Evolutionary conservation across 2,888 invertebrate species (phyloP).

Genomic region (Physocephala rufipes): DNA sequence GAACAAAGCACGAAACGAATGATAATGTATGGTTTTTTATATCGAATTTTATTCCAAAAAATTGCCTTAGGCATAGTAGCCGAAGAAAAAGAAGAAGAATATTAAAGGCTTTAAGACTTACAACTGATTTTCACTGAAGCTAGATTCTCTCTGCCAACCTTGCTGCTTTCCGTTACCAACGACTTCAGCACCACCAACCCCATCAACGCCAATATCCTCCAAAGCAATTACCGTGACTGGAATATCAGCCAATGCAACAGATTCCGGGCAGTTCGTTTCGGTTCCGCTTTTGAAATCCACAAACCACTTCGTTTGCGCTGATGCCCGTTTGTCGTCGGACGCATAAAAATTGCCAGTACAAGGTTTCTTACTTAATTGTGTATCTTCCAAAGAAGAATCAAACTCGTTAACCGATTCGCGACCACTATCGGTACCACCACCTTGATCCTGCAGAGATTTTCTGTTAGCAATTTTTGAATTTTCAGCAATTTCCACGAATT

Average conservation of each 20-base stretch:
- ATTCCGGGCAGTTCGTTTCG: background rate
- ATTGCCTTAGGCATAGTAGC: no score
- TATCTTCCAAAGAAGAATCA: conserved; percentile 47
- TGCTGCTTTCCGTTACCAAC: conserved; percentile 38
- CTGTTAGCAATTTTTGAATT: conserved; percentile 4
- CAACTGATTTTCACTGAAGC: conserved; percentile 42
- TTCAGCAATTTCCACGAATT: conserved; percentile 13
- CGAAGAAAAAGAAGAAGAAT: no score
- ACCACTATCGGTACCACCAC: conserved; percentile 54
- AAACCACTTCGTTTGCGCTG: conserved; percentile 58
- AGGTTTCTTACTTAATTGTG: conserved; percentile 45
- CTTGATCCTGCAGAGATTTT: conserved; percentile 30
- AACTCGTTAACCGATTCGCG: conserved; percentile 58
- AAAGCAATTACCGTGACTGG: conserved; percentile 9
- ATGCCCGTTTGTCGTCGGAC: conserved; percentile 41
- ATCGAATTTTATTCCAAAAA: no score
- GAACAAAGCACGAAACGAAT: no score
- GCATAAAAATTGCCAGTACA: conserved; percentile 49
- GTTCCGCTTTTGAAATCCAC: conserved; percentile 46
- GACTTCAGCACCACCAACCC: background rate
- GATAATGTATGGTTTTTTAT: no score
- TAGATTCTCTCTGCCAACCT: conserved; percentile 46
- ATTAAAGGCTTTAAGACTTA: no score
- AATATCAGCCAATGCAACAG: background rate
- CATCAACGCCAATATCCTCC: background rate